Evolutionary conservation across 1,140 invertebrate species (phyloP).

Genomic region (Linepithema humile): DNA sequence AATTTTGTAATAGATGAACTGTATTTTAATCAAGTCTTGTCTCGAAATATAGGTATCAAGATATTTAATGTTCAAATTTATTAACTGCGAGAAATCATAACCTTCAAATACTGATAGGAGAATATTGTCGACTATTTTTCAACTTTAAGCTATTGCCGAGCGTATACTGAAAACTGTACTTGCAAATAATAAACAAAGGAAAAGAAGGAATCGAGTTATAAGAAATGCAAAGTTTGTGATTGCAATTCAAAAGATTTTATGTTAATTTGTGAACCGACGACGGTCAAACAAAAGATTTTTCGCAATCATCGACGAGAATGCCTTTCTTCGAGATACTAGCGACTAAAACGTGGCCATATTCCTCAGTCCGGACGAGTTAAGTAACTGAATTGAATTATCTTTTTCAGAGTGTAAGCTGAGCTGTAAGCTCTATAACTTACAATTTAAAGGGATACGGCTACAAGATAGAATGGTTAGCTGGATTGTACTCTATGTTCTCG

Average conservation of each 20-base stretch:
- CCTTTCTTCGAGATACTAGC: not conserved
- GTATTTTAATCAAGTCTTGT: not conserved
- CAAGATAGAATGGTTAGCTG: not conserved
- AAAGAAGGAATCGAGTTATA: not conserved
- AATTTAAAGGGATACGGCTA: constrained; percentile 26
- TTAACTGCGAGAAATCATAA: not conserved
- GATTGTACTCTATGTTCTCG: constrained; percentile 10
- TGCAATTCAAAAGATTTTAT: constrained; percentile 4
- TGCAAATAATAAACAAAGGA: not conserved
- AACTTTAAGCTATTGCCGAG: no score
- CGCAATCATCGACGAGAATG: constrained; percentile 5
- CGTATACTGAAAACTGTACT: not conserved
- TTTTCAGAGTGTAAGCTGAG: constrained; percentile 23
- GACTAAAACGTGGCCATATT: constrained; percentile 20
- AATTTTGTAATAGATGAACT: not conserved
- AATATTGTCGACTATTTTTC: not conserved
- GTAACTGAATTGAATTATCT: constrained; percentile 34
- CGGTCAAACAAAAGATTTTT: constrained; percentile 4
- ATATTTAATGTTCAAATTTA: not conserved
- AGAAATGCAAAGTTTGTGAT: constrained; percentile 5
- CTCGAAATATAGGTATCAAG: not conserved
- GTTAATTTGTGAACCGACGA: not conserved
- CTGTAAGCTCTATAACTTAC: constrained; percentile 32
- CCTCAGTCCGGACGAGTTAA: constrained; percentile 33
- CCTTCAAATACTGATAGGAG: not conserved